These are phyloP conservation scores for Vireo altiloquus DNA, from an alignment of 2,113 vertebrate genomes.

Conservation along the genomic window DNA sequence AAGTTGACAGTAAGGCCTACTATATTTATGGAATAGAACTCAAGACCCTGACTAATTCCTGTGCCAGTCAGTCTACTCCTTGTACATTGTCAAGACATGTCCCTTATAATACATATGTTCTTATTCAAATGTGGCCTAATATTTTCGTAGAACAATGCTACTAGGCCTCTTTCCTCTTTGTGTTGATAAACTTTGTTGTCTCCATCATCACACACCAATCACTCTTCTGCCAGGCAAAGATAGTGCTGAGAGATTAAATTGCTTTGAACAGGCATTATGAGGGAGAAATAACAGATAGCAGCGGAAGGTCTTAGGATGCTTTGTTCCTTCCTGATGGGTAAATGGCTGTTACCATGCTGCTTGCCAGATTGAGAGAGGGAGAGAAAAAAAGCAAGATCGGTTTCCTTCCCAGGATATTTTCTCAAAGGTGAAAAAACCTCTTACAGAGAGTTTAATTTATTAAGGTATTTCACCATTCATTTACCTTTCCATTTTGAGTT, in stretches of 20 bases:
- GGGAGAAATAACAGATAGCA: slow-evolving; percentile 17
- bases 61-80: not conserved
- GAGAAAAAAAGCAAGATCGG: not conserved
- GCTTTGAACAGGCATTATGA: not conserved
- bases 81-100: not conserved
- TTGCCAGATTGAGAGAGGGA: slow-evolving; percentile 12
- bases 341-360: slow-evolving; percentile 1
- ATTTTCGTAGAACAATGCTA: not conserved
- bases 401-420: not conserved
- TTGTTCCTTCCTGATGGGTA: slow-evolving; percentile 48
- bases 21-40: not conserved
- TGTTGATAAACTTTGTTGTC: slow-evolving; percentile 14
- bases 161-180: not conserved
- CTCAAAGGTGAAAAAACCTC: not conserved
- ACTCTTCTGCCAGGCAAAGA: slow-evolving; percentile 32
- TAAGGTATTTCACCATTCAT: not conserved
- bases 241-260: slow-evolving; percentile 49
- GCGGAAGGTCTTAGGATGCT: not conserved
- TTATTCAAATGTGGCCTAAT: not conserved
- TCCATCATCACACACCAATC: slow-evolving; percentile 30
- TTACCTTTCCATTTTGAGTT: not conserved
- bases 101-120: not conserved
- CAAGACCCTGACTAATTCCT: not conserved
- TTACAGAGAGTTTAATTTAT: not conserved
- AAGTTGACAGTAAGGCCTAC: not conserved